phyloP scores from a whole-genome alignment of 2,888 invertebrate genomes.

The Pherbina coryleti region DNA sequence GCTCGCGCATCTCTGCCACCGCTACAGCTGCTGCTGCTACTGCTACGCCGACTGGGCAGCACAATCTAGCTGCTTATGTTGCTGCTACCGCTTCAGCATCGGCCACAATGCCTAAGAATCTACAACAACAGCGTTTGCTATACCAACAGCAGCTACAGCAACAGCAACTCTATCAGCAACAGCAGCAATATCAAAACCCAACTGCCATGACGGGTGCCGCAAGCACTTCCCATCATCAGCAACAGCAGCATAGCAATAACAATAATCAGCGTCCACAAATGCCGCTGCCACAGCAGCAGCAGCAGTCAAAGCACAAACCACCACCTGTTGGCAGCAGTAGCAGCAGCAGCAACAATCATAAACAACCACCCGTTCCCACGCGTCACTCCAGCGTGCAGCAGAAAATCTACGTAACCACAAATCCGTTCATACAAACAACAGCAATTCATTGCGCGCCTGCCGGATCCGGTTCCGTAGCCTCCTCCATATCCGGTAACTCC shows the following conservation, averaged over 20 bases:
- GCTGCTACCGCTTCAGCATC: constrained; percentile 53
- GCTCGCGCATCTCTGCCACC: constrained; percentile 41
- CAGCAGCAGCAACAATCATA: constrained; percentile 45
- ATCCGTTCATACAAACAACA: constrained; percentile 69
- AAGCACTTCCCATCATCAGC: constrained; percentile 53
- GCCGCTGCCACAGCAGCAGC: constrained; percentile 59
- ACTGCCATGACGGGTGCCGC: constrained; percentile 41
- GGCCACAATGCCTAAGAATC: constrained; percentile 63
- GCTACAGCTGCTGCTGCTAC: constrained; percentile 43
- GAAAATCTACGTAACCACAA: constrained; percentile 69
- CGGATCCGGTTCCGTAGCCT: constrained; percentile 50
- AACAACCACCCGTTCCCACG: constrained; percentile 66
- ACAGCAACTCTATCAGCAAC: constrained; percentile 49
- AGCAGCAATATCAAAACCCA: constrained; percentile 48
- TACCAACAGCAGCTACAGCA: constrained; percentile 56
- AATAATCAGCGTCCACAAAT: constrained; percentile 56
- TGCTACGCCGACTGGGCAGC: constrained; percentile 44
- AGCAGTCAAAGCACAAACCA: constrained; percentile 45
- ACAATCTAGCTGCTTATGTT: constrained; percentile 56
- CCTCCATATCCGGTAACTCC: constrained; percentile 47
- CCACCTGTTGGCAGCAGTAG: constrained; percentile 43
- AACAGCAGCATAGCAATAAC: constrained; percentile 59
- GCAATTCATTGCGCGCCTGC: constrained; percentile 65
- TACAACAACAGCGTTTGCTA: constrained; percentile 57
- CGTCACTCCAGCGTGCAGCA: constrained; percentile 69